Percentiles rank a stretch among this genome's conserved stretches.
phyloP scores from a whole-genome alignment of 2,888 invertebrate species.

The Alviniconcha strummeri region DNA sequence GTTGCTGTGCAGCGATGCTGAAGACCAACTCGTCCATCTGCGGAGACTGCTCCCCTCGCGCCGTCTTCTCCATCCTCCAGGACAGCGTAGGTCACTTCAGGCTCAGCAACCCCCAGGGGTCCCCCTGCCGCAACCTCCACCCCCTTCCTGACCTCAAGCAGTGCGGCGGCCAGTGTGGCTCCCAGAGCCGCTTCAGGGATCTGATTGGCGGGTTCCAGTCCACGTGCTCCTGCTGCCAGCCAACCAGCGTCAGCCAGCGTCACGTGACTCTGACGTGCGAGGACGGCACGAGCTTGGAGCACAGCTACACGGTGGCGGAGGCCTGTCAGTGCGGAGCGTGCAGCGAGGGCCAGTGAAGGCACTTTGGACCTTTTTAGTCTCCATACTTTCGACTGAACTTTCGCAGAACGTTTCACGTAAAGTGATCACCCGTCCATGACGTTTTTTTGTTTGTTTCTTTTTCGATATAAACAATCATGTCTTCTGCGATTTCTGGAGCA shows the following conservation, averaged over 20 bases:
- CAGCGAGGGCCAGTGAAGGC: background rate
- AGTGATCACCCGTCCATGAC: background rate
- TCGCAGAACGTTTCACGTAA: background rate
- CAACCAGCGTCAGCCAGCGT: slow-evolving; percentile 45
- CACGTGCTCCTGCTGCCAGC: slow-evolving; percentile 60
- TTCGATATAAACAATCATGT: no score
- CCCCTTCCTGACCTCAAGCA: slow-evolving; percentile 55
- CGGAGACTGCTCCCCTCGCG: slow-evolving; percentile 53
- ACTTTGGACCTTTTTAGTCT: no score
- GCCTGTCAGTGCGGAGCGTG: slow-evolving; percentile 59
- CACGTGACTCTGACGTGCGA: slow-evolving; percentile 52
- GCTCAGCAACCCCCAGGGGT: slow-evolving; percentile 45
- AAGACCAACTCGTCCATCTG: slow-evolving; percentile 33
- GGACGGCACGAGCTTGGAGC: slow-evolving; percentile 53
- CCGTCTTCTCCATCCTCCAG: slow-evolving; percentile 51
- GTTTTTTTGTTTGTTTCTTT: background rate
- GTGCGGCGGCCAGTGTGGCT: slow-evolving; percentile 61
- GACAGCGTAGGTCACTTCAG: slow-evolving; percentile 57
- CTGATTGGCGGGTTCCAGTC: slow-evolving; percentile 54
- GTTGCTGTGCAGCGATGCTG: background rate
- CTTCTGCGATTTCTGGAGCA: no score
- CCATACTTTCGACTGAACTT: background rate
- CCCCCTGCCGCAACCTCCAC: slow-evolving; percentile 53
- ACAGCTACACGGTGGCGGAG: slow-evolving; percentile 53
- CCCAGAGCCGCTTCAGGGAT: slow-evolving; percentile 51